phyloP scores from a whole-genome alignment of 2,113 vertebrate genomes.

The Zapornia atra region DNA sequence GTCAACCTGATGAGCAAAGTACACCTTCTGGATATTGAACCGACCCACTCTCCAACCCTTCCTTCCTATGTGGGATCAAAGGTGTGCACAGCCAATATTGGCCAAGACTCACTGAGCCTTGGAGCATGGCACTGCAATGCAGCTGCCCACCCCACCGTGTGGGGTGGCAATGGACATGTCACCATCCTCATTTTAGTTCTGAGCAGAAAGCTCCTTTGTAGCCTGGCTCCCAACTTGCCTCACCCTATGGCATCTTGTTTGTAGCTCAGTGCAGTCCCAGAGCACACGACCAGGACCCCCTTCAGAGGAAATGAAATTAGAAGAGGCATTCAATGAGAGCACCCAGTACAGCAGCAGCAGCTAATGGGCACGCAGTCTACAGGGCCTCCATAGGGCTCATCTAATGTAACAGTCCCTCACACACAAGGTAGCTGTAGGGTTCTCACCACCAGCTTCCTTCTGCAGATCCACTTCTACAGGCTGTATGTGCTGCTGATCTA shows the following conservation, averaged over 20 bases:
- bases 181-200: neutral
- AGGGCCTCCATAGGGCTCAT: neutral
- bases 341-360: neutral
- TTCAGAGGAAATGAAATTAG: neutral
- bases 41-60: neutral
- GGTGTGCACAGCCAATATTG: neutral
- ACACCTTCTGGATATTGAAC: neutral
- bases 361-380: fast-evolving
- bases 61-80: neutral
- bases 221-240: fast-evolving
- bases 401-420: neutral
- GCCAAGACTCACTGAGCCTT: neutral
- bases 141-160: fast-evolving
- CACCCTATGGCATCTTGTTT: neutral
- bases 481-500: neutral
- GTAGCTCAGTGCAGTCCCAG: neutral
- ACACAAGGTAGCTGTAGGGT: neutral
- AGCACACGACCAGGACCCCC: neutral
- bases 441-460: neutral
- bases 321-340: neutral
- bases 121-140: fast-evolving
- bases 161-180: neutral
- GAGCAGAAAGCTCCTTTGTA: neutral
- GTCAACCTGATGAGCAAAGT: neutral
- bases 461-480: neutral